Evolutionary conservation across 2,888 invertebrate species (phyloP).

Genomic region (Andrena trimmerana): DNA sequence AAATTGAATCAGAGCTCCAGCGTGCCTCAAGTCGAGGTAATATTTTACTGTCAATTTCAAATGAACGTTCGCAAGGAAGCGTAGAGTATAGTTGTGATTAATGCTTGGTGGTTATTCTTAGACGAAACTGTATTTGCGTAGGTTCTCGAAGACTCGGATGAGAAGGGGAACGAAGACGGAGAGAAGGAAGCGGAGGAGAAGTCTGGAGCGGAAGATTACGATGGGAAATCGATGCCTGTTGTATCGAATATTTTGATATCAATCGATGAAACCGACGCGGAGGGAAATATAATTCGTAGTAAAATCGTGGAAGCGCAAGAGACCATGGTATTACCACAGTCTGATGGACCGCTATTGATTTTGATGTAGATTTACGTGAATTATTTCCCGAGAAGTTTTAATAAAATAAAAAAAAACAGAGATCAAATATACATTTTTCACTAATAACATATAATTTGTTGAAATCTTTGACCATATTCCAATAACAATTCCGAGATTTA

Average conservation of each 20-base stretch:
- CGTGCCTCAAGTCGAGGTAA: conserved; percentile 77
- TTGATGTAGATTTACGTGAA: conserved; percentile 66
- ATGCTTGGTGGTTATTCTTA: not conserved
- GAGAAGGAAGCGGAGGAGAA: conserved; percentile 1
- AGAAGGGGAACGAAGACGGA: conserved; percentile 27
- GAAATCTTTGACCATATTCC: not conserved
- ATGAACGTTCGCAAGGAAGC: not conserved
- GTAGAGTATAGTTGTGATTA: not conserved
- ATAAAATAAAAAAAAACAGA: not conserved
- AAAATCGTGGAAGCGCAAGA: conserved; percentile 87
- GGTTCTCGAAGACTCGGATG: conserved; percentile 56
- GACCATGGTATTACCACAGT: conserved; percentile 80
- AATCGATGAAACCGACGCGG: conserved; percentile 89
- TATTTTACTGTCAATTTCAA: not conserved
- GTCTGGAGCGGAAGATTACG: not conserved
- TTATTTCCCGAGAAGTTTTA: not conserved
- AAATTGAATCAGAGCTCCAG: conserved; percentile 62
- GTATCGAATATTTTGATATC: conserved; percentile 87
- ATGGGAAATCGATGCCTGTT: conserved; percentile 76
- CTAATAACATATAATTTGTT: not conserved
- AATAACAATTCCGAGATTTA: not conserved
- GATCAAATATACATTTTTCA: conserved; percentile 11
- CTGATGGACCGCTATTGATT: conserved; percentile 79
- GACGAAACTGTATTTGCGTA: conserved; percentile 16
- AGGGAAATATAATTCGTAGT: conserved; percentile 88